Percentiles rank a stretch among this genome's conserved stretches.
Conservation (phyloP, 2,113 vertebrate species). For the Lagopus leucura region DNA sequence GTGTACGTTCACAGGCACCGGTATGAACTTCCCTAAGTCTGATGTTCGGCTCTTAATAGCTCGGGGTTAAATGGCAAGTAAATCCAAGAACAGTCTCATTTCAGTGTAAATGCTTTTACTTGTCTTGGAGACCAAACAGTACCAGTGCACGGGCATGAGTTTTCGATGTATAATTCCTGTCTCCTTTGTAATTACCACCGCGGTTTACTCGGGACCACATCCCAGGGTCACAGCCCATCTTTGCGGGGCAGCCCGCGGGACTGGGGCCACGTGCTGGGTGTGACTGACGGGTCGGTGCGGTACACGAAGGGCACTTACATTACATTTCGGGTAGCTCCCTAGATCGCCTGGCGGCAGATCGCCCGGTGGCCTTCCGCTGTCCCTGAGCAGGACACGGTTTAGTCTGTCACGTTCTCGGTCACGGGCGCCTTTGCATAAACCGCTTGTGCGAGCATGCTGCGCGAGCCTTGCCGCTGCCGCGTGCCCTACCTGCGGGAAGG, state of each 20-base stretch:
- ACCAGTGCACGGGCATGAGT: neutral
- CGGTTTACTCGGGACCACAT: neutral
- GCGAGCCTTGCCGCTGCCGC: neutral
- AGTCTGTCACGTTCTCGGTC: neutral
- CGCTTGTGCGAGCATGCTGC: neutral
- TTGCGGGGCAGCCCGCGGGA: neutral
- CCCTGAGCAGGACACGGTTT: neutral
- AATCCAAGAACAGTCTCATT: neutral
- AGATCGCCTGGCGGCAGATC: neutral
- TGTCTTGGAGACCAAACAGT: neutral
- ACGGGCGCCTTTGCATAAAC: neutral
- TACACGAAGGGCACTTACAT: no score
- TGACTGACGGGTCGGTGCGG: neutral
- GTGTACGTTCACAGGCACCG: neutral
- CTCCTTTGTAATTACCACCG: neutral
- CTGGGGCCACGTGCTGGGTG: neutral
- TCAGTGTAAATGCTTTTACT: neutral
- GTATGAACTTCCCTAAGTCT: neutral
- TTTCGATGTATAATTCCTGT: neutral
- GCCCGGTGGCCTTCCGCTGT: neutral
- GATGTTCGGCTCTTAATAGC: neutral
- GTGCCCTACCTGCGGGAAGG: neutral
- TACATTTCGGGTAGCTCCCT: neutral
- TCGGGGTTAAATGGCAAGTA: neutral
- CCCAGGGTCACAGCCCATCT: neutral